A percentile compares a stretch with the other conserved stretches of the same genome.
Evolutionary conservation across 2,888 invertebrate species (phyloP).

Genomic region (Caenorhabditis zanzibari): DNA sequence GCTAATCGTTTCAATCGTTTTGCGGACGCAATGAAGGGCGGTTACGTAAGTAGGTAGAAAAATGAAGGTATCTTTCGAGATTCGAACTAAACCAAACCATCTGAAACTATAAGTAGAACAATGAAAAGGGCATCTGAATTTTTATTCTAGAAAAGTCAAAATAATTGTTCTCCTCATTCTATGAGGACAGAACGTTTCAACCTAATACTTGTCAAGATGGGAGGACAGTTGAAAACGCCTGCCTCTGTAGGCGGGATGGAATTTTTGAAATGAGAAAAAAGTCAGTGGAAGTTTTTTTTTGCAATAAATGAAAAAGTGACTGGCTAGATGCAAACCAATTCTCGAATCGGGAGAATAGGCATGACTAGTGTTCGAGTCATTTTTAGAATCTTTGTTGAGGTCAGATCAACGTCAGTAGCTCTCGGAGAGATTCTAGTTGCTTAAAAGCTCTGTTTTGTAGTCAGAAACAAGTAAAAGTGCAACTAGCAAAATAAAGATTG

Average conservation of each 20-base stretch:
- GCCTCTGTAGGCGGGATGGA: constrained; percentile 25
- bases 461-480: no score
- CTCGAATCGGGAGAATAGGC: background rate
- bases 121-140: constrained; percentile 22
- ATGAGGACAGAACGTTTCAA: constrained; percentile 12
- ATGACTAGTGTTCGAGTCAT: background rate
- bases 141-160: constrained; percentile 45
- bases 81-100: constrained; percentile 21
- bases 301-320: constrained; percentile 18
- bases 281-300: constrained; percentile 27
- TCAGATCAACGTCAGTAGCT: constrained; percentile 1
- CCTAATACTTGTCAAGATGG: constrained; percentile 8
- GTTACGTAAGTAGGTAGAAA: constrained; percentile 48
- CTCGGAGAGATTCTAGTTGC: no score
- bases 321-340: constrained; percentile 25
- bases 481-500: background rate
- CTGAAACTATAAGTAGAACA: background rate
- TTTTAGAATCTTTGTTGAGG: background rate
- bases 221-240: constrained; percentile 22
- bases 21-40: constrained; percentile 46
- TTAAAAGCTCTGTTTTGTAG: no score
- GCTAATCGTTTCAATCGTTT: constrained; percentile 70
- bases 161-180: constrained; percentile 47
- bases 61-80: constrained; percentile 30
- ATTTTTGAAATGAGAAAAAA: constrained; percentile 31